Conservation (phyloP, 2,888 invertebrate genomes). For the Scaptomyza tumidula region DNA sequence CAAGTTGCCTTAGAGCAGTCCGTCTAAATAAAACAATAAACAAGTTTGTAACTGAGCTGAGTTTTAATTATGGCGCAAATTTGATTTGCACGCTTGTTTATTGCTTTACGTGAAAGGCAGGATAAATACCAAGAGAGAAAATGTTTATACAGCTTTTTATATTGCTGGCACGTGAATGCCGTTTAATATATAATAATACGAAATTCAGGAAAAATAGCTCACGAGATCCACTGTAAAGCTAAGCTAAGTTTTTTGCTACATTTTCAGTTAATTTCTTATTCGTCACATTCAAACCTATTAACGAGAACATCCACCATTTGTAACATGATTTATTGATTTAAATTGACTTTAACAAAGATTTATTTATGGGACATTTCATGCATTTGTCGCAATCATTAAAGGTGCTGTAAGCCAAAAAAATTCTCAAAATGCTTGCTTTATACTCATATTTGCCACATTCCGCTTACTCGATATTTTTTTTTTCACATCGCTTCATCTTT, state of each 20-base stretch:
- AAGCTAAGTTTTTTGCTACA: neutral
- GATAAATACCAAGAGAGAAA: neutral
- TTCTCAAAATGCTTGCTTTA: conserved; percentile 47
- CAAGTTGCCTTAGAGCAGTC: conserved; percentile 18
- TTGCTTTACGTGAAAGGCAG: conserved; percentile 30
- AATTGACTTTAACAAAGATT: neutral
- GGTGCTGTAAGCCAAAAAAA: conserved; percentile 39
- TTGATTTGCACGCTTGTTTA: conserved; percentile 71
- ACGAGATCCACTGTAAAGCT: neutral
- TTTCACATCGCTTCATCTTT: conserved; percentile 20
- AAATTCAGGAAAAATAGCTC: neutral
- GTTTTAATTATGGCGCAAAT: conserved; percentile 77
- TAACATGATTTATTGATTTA: neutral
- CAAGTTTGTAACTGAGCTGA: conserved; percentile 48
- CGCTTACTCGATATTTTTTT: conserved; percentile 12
- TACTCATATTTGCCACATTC: conserved; percentile 42
- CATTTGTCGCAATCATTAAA: conserved; percentile 49
- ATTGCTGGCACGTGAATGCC: neutral
- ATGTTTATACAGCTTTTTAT: neutral
- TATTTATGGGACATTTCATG: conserved; percentile 14
- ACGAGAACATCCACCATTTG: neutral
- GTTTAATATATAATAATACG: neutral
- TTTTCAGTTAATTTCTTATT: neutral
- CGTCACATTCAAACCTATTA: neutral
- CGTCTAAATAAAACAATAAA: conserved; percentile 43